Base-by-base conservation (phyloP, 2,888 invertebrate species). In the Creontiades dilutus region DNA sequence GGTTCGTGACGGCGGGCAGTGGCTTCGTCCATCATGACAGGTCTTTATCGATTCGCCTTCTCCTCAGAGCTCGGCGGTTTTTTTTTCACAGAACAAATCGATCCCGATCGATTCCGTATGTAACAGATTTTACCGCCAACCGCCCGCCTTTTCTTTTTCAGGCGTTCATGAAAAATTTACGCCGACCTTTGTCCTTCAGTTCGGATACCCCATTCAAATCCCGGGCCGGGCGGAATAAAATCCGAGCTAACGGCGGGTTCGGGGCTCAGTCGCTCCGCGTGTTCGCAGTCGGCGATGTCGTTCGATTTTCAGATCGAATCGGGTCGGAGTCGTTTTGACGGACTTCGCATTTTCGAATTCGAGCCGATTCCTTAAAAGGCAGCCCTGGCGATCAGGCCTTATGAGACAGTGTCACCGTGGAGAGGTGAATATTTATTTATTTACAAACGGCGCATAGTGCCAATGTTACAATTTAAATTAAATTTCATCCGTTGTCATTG, bases 371-470 rank as follows among this genome's bases (percentile, higher is more conserved):
- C 23, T 68, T 68, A 11, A 23, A 23, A 68, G 68, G 68, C 27
- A 23, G 52, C 47, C 27, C 82, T 82, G 82, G 82, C 82, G 82
- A 82, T 82, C 82, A 82, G 52, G 52, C 82, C 82, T 19, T 82
- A 19, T 23, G 82, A 82, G 23, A 82, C 82, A 52, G 82, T 82
- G 23, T 68, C 23, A 52, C 82, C 82, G 7, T 52, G 82, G 82
- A 48, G 82, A 82, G 82, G 82, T 82, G 52, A 68, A 23, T 68
- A n/a, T 61, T 55, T 2, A 4, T 9, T 16, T n/a, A 48, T 48
- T 48, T 48, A 7, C 13, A 48, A 48, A 11, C n/a, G n/a, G n/a
- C n/a, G n/a, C n/a, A n/a, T n/a, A n/a, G n/a, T n/a, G n/a, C n/a
- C n/a, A n/a, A n/a, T n/a, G n/a, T n/a, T n/a, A n/a, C n/a, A n/a